A percentile compares a stretch with the other conserved stretches of the same genome.
Evolutionary conservation across 2,797 vertebrate genomes (phyloP).

Genomic region (Paratrypauchen microcephalus): DNA sequence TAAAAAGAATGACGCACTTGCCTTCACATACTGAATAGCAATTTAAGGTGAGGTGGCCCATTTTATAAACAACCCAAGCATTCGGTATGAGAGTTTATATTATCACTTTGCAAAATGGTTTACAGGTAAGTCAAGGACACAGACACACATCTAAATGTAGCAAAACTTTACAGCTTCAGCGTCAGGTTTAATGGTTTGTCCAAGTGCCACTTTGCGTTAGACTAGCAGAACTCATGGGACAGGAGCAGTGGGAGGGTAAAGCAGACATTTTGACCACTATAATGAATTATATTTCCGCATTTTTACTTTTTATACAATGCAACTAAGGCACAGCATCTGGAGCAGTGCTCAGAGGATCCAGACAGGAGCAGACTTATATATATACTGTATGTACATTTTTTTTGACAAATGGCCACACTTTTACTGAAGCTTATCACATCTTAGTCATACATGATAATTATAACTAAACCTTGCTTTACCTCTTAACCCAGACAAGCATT

Average conservation of each 20-base stretch:
- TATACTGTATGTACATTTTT: too few species aligned
- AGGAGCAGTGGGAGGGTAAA: neutral
- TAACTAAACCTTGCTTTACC: neutral
- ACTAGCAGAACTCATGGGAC: neutral
- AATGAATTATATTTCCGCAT: neutral
- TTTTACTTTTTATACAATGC: neutral
- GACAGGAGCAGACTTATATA: neutral
- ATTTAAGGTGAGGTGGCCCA: slow-evolving; percentile 34
- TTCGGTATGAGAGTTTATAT: slow-evolving; percentile 13
- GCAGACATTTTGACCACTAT: neutral
- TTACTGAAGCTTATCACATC: neutral
- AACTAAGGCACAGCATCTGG: neutral
- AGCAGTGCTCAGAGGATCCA: neutral
- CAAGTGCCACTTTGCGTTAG: neutral
- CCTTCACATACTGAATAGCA: slow-evolving; percentile 43
- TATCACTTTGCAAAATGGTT: slow-evolving; percentile 22
- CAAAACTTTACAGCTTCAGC: neutral
- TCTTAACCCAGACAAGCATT: neutral
- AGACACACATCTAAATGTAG: neutral
- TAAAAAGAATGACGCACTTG: slow-evolving; percentile 57
- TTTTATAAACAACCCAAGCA: slow-evolving; percentile 32
- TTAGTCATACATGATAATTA: neutral
- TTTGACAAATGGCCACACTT: too few species aligned
- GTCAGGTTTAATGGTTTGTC: neutral
- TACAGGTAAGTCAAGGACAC: slow-evolving; percentile 12